A percentile compares a stretch with the other conserved stretches of the same genome.
Conservation (phyloP, 2,888 invertebrate species). For the Danaus chrysippus region DNA sequence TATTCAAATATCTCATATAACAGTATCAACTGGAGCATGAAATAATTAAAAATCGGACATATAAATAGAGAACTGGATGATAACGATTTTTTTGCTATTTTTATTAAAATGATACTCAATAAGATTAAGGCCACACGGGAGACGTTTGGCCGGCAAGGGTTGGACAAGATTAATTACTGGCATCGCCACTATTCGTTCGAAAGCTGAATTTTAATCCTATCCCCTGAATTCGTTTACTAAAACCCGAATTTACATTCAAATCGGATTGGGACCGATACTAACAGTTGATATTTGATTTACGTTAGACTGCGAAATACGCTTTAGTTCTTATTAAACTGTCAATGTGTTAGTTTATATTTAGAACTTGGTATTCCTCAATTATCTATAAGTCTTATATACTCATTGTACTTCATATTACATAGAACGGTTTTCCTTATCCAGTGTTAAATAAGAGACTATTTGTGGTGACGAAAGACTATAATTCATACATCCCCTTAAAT, state of each 20-base stretch:
- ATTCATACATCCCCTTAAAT: background rate
- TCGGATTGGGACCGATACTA: conserved; percentile 31
- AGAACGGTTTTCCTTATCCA: no score
- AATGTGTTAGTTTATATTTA: background rate
- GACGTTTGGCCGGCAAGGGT: conserved; percentile 44
- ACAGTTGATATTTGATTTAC: conserved; percentile 22
- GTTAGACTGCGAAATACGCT: conserved; percentile 11
- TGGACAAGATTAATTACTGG: conserved; percentile 61
- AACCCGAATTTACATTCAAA: conserved; percentile 47
- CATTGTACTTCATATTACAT: no score
- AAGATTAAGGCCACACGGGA: conserved; percentile 34
- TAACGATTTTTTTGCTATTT: conserved; percentile 11
- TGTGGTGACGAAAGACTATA: no score
- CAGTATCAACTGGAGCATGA: no score
- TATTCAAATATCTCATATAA: no score
- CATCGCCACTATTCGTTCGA: conserved; percentile 42
- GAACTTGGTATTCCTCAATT: no score
- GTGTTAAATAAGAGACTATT: no score
- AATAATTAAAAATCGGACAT: background rate
- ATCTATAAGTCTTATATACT: no score
- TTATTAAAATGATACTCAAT: conserved; percentile 50
- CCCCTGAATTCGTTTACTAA: conserved; percentile 28
- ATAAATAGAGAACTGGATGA: background rate
- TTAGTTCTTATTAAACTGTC: conserved; percentile 1
- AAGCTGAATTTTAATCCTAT: conserved; percentile 59